Percentiles rank a stretch among this genome's conserved stretches.
Conservation (phyloP, 1,140 invertebrate genomes). For the Drosophila lacteicornis region DNA sequence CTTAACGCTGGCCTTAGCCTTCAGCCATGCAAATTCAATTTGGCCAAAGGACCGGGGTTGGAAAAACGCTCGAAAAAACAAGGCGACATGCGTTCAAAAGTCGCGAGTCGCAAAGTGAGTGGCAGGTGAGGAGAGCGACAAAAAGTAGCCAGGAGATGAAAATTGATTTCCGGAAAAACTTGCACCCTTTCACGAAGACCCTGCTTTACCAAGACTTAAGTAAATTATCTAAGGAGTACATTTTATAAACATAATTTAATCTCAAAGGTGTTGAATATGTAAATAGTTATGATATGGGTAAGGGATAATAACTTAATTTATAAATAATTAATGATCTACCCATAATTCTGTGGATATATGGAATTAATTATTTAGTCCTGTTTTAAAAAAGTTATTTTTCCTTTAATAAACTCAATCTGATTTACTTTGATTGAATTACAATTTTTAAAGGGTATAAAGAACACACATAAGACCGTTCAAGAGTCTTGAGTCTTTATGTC, state of each 20-base stretch:
- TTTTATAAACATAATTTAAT: too few species aligned
- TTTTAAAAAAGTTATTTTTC: background rate
- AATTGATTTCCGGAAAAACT: conserved; percentile 3
- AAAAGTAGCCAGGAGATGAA: background rate
- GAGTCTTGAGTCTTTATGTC: background rate
- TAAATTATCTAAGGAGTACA: too few species aligned
- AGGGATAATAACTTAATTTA: too few species aligned
- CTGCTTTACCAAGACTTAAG: too few species aligned
- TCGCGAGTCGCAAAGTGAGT: conserved; percentile 57
- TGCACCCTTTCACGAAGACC: background rate
- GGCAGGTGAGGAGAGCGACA: conserved; percentile 57
- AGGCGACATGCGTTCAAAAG: conserved; percentile 70
- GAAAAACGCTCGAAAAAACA: conserved; percentile 54
- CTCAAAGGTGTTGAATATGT: too few species aligned
- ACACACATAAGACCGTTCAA: background rate
- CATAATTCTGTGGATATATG: background rate
- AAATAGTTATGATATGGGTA: too few species aligned
- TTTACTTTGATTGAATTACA: conserved; percentile 3
- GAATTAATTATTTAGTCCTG: too few species aligned
- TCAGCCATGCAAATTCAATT: conserved; percentile 78
- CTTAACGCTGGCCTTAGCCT: conserved; percentile 65
- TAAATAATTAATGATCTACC: too few species aligned
- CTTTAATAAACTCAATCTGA: background rate
- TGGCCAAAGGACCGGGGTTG: conserved; percentile 38
- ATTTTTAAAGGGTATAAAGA: background rate